These are phyloP conservation scores for Parazoanthus atlanticus DNA, from an alignment of 92 coral and sea anemone species.

Conservation along the genomic window DNA sequence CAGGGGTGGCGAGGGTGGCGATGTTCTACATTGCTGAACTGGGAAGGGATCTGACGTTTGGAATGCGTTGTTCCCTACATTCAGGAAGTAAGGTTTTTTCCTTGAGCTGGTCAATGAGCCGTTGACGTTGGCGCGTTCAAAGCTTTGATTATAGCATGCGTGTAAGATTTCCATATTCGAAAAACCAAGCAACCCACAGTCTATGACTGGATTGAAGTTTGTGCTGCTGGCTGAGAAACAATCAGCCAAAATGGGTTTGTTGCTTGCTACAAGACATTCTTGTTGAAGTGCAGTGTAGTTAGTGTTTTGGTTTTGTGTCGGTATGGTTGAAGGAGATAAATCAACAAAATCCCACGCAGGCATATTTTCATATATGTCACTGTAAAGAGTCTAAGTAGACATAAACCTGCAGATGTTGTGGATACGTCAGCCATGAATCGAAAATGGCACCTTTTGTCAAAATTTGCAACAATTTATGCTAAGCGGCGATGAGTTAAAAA, in stretches of 20 bases:
- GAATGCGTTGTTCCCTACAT: not conserved
- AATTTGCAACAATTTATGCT: no score
- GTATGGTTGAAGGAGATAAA: not conserved
- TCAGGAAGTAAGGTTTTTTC: not conserved
- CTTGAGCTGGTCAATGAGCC: not conserved
- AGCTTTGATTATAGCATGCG: not conserved
- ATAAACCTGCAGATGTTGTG: no score
- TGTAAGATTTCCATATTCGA: constrained; percentile 1
- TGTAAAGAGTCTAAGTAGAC: no score
- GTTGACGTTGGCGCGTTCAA: not conserved
- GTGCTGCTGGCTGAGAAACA: not conserved
- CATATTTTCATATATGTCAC: not conserved
- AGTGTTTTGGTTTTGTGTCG: not conserved
- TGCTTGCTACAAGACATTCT: not conserved
- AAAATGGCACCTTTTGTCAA: no score
- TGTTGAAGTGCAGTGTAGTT: not conserved
- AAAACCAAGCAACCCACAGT: not conserved
- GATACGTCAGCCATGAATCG: no score
- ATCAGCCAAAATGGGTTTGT: not conserved
- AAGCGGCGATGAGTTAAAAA: no score
- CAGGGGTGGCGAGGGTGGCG: not conserved
- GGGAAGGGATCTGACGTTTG: not conserved
- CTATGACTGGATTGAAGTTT: not conserved
- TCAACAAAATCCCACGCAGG: not conserved
- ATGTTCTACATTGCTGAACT: not conserved